Evolutionary conservation across 2,888 invertebrate species (phyloP), one percentile per base, ranked within the genome.

Genomic region (Ochropleura leucogaster): DNA sequence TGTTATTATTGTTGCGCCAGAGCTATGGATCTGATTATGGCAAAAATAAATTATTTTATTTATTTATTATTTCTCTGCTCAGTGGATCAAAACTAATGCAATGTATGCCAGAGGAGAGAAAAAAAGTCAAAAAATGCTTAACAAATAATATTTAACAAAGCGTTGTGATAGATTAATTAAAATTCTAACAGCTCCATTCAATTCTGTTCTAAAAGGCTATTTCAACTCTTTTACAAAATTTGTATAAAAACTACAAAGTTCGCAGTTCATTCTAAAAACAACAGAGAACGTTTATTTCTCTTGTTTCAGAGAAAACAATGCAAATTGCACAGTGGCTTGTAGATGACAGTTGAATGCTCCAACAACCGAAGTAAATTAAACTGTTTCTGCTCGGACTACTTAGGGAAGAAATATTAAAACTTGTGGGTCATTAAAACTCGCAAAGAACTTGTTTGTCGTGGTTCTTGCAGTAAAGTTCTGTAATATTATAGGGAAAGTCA

Each of bases 281-380:
- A 72, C 12, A 12, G 10, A 3, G 4, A 46, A 5, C 40, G 5
- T n/a, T 30, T n/a, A 16, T 51, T 30, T 14, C 14, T 42, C 6
- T 0, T 42, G 6, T 40, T 73, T 73, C 30, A 30, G 6, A 46
- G 62, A 63, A 53, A 64, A 64, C n/a, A 49, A 74, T 44, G 12
- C n/a, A n/a, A 30, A 14, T 30, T 49, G 14, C 3, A 49, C 18
- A 47, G 18, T 18, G 6, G 7, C 8, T n/a, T 74, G n/a, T 40
- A 18, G 49, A 1, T 12, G 30, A 16, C 18, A 74, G 30, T 4
- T 16, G 4, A 14, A 44, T 30, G 44, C 42, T 14, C 1, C 44
- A 7, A 10, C 10, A 2, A 42, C 16, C 4, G 10, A 42, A 20
- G 14, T 7, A 74, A 74, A 64, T 64, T 64, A 30, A 49, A 73